A percentile compares a stretch with the other conserved stretches of the same genome.
Conservation (phyloP, 2,113 vertebrate species). For the Tenebrosternarchus preto region DNA sequence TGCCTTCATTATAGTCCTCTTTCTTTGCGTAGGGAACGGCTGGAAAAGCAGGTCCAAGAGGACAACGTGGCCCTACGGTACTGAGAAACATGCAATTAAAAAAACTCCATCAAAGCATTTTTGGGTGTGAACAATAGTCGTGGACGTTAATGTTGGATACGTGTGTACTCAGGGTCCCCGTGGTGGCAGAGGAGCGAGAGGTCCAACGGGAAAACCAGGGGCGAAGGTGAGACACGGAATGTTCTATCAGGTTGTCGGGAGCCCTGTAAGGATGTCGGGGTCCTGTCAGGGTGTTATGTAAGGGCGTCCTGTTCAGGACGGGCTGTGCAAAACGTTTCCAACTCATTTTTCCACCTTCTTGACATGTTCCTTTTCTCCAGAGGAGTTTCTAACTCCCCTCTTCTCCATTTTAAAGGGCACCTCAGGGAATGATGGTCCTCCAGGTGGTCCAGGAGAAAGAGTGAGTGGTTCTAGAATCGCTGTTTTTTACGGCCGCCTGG, state of each 20-base stretch:
- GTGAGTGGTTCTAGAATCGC: conserved; percentile 69
- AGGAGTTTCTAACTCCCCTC: neutral
- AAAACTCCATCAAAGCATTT: neutral
- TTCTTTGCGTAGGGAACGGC: conserved; percentile 80
- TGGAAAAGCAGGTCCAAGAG: conserved; percentile 91
- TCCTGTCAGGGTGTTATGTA: too few species aligned
- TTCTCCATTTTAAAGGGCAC: conserved; percentile 79
- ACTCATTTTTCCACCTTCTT: neutral
- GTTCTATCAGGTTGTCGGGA: too few species aligned
- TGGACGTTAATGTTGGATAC: neutral
- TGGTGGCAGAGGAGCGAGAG: conserved; percentile 91
- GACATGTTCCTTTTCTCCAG: neutral
- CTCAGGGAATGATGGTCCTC: conserved; percentile 90
- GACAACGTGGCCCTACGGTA: conserved; percentile 95
- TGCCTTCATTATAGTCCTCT: conserved; percentile 8
- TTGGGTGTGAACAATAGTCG: neutral
- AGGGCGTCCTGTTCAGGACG: too few species aligned
- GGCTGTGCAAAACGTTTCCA: too few species aligned
- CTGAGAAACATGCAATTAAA: conserved; percentile 39
- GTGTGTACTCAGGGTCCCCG: conserved; percentile 82
- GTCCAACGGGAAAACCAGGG: conserved; percentile 94
- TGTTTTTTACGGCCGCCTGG: neutral
- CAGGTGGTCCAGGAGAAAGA: conserved; percentile 93
- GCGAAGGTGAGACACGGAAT: conserved; percentile 80
- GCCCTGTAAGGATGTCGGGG: too few species aligned